Evolutionary conservation across 2,888 invertebrate species (phyloP).

Genomic region (Meteorus cinctellus): DNA sequence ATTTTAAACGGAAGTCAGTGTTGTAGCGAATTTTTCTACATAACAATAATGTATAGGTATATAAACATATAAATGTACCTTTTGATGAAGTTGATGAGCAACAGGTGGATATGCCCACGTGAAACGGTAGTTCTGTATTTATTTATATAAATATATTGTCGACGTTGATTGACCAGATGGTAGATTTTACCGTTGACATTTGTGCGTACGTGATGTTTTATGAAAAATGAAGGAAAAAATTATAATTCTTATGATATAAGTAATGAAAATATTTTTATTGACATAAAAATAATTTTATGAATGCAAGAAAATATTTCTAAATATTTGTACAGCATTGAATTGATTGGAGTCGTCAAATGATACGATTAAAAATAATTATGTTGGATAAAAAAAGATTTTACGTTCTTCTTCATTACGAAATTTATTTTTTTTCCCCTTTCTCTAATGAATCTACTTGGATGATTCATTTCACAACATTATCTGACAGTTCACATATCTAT

Average conservation of each 20-base stretch:
- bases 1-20: not conserved
- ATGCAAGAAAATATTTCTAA: not conserved
- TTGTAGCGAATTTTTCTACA: not conserved
- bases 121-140: not conserved
- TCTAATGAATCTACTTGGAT: not conserved
- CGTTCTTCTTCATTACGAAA: not conserved
- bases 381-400: not conserved
- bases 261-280: not conserved
- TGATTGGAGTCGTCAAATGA: not conserved
- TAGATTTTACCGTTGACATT: not conserved
- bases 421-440: not conserved
- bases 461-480: not conserved
- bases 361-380: not conserved
- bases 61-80: not conserved
- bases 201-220: not conserved
- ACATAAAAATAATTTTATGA: not conserved
- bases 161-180: not conserved
- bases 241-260: not conserved
- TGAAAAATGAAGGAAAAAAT: not conserved
- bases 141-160: not conserved
- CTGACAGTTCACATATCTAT: not conserved
- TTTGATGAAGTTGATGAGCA: slow-evolving; percentile 14
- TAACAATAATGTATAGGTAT: not conserved
- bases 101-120: not conserved
- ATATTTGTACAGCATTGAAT: not conserved